Base-by-base conservation (phyloP, 1,140 invertebrate genomes). In the Hormaphis cornu region DNA sequence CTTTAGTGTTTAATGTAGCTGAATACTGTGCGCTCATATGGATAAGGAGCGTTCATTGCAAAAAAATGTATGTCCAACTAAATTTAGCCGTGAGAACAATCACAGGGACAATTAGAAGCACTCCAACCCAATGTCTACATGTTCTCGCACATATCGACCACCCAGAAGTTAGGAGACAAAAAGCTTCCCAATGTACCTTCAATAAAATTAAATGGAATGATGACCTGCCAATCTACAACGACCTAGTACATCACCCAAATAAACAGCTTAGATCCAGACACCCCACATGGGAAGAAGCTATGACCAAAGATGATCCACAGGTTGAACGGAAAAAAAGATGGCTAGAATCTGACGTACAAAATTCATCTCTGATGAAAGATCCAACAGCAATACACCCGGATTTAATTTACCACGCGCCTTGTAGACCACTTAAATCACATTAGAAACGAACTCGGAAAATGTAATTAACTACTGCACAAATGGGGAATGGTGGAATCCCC, bases 391-490 rank as follows among this genome's bases (percentile, higher is more conserved):
- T 5, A 66, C 22, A 24, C 12, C 61, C 61, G 46, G 61, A 26
- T 44, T 66, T 66, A 44, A 66, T 22, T 44, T 46, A 6, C 26
- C 37, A 40, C 61, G 61, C 20, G 44, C 40, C 33, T 20, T 69
- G 35, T 69, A 28, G 48, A 52, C 50, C 28, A 69, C 12, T n/a
- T n/a, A 12, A 37, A n/a, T 12, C 35, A 14, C 10, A 37, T 7
- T 7, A n/a, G 10, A 42, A 42, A 2, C 14, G 3, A 69, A 4
- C 22, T 22, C 2, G 30, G 66, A 40, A 69, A 50, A 35, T 69
- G 63, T 42, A 50, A 26, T 26, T 53, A 50, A 35, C 18, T 35
- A 52, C 37, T 69, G 35, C 28, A 69, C 40, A 42, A n/a, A 14
- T 53, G 9, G 50, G 12, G 8, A 14, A 53, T 53, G 26, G 14